A percentile compares a stretch with the other conserved stretches of the same genome.
These are phyloP conservation scores for Apis laboriosa DNA, from an alignment of 1,140 invertebrate genomes.

Conservation along the genomic window DNA sequence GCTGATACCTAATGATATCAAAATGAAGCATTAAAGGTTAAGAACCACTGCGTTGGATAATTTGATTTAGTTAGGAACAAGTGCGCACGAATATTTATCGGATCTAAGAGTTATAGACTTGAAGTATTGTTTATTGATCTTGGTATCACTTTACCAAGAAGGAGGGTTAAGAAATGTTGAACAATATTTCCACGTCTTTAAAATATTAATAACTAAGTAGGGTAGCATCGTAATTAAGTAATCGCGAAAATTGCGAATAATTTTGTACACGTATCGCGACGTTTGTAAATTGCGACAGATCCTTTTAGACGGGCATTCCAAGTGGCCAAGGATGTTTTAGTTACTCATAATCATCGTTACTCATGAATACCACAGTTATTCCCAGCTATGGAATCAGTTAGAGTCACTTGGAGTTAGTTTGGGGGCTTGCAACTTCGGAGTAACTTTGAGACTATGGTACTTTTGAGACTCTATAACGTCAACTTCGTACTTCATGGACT, in stretches of 20 bases:
- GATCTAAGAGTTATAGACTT: too few species aligned
- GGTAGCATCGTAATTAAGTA: background rate
- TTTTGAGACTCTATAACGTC: slow-evolving; percentile 16
- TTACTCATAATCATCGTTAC: slow-evolving; percentile 6
- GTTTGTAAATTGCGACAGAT: background rate
- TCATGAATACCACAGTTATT: slow-evolving; percentile 11
- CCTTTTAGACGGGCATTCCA: background rate
- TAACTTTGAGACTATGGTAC: slow-evolving; percentile 19
- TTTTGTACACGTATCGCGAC: background rate
- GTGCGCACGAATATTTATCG: too few species aligned
- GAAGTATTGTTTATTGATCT: too few species aligned
- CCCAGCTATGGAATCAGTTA: slow-evolving; percentile 20
- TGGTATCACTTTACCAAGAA: background rate
- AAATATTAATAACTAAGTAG: too few species aligned
- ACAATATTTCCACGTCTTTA: too few species aligned
- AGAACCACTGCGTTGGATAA: too few species aligned
- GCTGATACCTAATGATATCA: too few species aligned
- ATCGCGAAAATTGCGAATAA: background rate
- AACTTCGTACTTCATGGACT: slow-evolving; percentile 19
- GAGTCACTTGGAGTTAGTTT: slow-evolving; percentile 8
- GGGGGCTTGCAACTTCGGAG: background rate
- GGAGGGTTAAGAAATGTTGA: background rate
- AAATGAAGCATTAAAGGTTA: too few species aligned
- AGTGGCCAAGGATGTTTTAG: background rate
- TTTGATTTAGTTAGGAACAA: too few species aligned